These are phyloP conservation scores for Phortica okadai DNA, from an alignment of 2,888 invertebrate species.

Conservation along the genomic window DNA sequence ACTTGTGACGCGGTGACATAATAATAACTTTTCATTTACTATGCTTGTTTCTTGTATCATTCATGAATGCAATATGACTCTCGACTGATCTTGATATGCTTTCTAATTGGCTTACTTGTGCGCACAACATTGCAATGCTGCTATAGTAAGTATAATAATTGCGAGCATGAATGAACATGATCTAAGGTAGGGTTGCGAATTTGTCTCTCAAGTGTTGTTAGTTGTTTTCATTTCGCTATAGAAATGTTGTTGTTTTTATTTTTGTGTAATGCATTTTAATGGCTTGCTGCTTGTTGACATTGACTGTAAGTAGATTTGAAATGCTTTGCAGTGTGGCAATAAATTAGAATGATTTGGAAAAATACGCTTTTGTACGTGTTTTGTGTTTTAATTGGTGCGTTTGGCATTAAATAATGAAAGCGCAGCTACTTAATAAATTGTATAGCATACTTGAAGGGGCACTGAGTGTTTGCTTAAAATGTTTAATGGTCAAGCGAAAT, in stretches of 20 bases:
- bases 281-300: not conserved
- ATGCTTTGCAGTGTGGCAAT: not conserved
- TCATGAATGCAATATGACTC: not conserved
- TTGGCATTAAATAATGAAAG: not conserved
- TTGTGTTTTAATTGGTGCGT: not conserved
- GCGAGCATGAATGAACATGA: too few species aligned
- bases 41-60: slow-evolving; percentile 8
- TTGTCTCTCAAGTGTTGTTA: not conserved
- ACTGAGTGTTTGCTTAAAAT: not conserved
- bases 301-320: not conserved
- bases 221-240: not conserved
- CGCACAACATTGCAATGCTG: too few species aligned
- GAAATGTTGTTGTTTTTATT: not conserved
- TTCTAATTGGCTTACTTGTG: slow-evolving; percentile 13
- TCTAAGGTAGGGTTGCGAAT: not conserved
- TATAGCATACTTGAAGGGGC: not conserved
- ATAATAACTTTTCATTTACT: slow-evolving; percentile 23
- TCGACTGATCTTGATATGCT: not conserved
- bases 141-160: too few species aligned
- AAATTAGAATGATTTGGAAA: not conserved
- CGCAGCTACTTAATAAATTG: not conserved
- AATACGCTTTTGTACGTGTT: not conserved
- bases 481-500: not conserved
- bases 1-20: slow-evolving; percentile 15
- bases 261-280: not conserved